Evolutionary conservation across 2,888 invertebrate species (phyloP).

Genomic region (Dimorphilus gyrociliatus): DNA sequence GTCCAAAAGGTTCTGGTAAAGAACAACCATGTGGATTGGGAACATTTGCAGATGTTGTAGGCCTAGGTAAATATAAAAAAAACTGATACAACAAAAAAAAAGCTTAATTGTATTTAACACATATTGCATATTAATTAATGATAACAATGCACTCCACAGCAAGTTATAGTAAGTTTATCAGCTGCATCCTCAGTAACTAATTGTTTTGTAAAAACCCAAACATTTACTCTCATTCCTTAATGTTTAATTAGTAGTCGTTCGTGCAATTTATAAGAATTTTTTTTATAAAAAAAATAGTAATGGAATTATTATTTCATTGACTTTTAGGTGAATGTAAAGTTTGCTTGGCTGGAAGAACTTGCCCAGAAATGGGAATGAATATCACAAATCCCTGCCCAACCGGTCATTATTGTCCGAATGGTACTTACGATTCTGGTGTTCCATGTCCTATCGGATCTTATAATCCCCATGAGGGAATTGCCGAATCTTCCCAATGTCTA

Average conservation of each 20-base stretch:
- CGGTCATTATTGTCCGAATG: slow-evolving; percentile 27
- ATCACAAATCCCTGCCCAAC: slow-evolving; percentile 21
- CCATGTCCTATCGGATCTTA: slow-evolving; percentile 29
- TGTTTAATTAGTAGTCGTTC: too few species aligned
- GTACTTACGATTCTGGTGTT: slow-evolving; percentile 22
- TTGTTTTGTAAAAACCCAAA: too few species aligned
- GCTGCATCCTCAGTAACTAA: too few species aligned
- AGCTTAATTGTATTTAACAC: too few species aligned
- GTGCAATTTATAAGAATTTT: too few species aligned
- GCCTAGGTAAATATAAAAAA: slow-evolving; percentile 14
- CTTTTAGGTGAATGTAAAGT: slow-evolving; percentile 16
- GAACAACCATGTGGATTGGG: slow-evolving; percentile 19
- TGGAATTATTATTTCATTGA: too few species aligned
- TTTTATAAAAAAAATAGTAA: too few species aligned
- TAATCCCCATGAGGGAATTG: slow-evolving; percentile 17
- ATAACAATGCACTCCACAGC: too few species aligned
- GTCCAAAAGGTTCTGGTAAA: slow-evolving; percentile 17
- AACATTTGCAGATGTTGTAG: slow-evolving; percentile 15
- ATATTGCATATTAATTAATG: too few species aligned
- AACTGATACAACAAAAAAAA: too few species aligned
- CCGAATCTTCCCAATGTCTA: slow-evolving; percentile 15
- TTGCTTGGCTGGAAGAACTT: slow-evolving; percentile 25
- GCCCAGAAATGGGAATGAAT: slow-evolving; percentile 27
- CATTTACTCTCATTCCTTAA: too few species aligned
- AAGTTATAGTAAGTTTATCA: too few species aligned